Evolutionary conservation across 2,113 vertebrate genomes (phyloP).

Genomic region (Chionis minor): DNA sequence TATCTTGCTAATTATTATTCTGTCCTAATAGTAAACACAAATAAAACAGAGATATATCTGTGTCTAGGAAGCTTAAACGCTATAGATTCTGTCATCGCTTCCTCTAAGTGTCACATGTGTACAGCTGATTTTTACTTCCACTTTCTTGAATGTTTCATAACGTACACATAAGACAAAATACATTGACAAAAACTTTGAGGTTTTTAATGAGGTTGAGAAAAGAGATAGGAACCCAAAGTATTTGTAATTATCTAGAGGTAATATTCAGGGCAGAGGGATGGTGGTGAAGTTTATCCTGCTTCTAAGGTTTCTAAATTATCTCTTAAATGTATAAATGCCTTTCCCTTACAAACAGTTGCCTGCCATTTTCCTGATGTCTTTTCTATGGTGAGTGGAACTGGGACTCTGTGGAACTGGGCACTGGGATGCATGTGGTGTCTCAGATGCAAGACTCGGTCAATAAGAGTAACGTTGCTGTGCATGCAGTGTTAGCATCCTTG

Average conservation of each 20-base stretch:
- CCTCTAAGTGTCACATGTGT: background rate
- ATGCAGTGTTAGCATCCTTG: background rate
- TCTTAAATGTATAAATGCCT: background rate
- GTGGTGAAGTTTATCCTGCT: background rate
- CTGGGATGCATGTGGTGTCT: background rate
- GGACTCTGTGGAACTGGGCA: no score
- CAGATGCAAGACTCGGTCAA: background rate
- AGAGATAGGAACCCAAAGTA: background rate
- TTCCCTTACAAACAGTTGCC: background rate
- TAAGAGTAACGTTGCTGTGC: background rate
- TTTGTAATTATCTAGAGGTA: background rate
- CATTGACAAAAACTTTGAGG: background rate
- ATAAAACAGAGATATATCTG: background rate
- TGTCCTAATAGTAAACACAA: background rate
- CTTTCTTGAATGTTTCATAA: background rate
- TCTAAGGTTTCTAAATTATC: background rate
- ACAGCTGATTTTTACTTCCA: background rate
- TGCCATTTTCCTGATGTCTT: background rate
- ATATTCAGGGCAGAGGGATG: background rate
- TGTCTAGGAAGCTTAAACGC: background rate
- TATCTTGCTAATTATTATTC: background rate
- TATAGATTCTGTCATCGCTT: background rate
- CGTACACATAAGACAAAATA: background rate
- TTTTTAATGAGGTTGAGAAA: background rate
- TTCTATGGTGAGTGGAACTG: background rate